phyloP scores from a whole-genome alignment of 2,888 invertebrate genomes.

The Quadroppia sp. region DNA sequence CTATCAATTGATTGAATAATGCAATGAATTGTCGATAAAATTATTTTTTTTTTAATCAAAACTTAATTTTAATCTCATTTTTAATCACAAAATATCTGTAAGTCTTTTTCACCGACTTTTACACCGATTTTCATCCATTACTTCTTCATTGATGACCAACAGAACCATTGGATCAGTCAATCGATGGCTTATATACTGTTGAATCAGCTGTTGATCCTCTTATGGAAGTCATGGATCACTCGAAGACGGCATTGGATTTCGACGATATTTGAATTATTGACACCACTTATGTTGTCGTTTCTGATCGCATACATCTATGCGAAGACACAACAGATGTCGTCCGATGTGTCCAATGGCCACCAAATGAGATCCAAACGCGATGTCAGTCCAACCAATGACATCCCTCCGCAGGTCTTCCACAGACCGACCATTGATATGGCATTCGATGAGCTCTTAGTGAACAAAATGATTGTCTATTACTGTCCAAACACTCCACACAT shows the following conservation, averaged over 20 bases:
- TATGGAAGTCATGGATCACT: constrained; percentile 40
- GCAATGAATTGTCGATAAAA: no score
- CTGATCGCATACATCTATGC: constrained; percentile 9
- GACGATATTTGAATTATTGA: constrained; percentile 36
- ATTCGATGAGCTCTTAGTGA: no score
- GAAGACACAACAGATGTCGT: background rate
- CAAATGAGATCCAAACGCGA: background rate
- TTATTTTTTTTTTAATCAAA: no score
- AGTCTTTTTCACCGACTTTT: no score
- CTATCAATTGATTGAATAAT: no score
- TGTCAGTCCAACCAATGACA: background rate
- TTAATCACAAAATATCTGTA: no score
- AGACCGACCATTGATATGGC: background rate
- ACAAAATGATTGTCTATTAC: background rate
- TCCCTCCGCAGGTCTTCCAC: background rate
- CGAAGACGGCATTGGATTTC: constrained; percentile 34
- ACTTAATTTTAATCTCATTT: no score
- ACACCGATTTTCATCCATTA: no score
- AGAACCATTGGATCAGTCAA: background rate
- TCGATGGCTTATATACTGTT: background rate
- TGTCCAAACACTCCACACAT: background rate
- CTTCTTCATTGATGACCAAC: background rate
- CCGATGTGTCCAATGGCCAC: background rate
- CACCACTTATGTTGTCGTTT: constrained; percentile 28
- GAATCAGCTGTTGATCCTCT: constrained; percentile 25